A percentile compares a stretch with the other conserved stretches of the same genome.
These are phyloP conservation scores for Tenthredo notha DNA, from an alignment of 2,888 invertebrate genomes.

Conservation along the genomic window DNA sequence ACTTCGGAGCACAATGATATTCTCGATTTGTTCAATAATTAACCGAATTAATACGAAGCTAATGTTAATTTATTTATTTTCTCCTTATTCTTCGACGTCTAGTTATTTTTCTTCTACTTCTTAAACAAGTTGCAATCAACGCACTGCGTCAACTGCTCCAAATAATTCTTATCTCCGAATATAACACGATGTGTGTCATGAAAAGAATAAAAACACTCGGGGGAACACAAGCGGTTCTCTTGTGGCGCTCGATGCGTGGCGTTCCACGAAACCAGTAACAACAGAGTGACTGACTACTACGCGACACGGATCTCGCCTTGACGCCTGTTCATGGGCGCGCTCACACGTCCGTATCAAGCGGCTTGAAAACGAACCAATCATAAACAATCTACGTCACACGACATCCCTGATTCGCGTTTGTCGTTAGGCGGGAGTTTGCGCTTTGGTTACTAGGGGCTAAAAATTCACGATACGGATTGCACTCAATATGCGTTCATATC, in stretches of 20 bases:
- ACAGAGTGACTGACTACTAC: constrained; percentile 47
- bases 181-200: constrained; percentile 69
- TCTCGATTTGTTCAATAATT: constrained; percentile 23
- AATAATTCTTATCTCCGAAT: constrained; percentile 65
- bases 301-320: constrained; percentile 35
- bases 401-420: not conserved
- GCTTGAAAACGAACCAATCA: constrained; percentile 26
- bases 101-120: constrained; percentile 58
- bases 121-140: constrained; percentile 68
- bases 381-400: not conserved
- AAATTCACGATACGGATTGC: not conserved
- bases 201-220: constrained; percentile 67
- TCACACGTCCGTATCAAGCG: constrained; percentile 26
- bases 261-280: constrained; percentile 51
- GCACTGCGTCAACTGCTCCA: constrained; percentile 74
- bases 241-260: constrained; percentile 60
- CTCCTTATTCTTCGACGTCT: not conserved
- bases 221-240: constrained; percentile 63
- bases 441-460: not conserved
- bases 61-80: constrained; percentile 11
- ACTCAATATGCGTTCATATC: not conserved
- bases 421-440: constrained; percentile 3
- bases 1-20: constrained; percentile 53
- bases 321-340: constrained; percentile 39
- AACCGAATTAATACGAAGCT: constrained; percentile 34